Evolutionary conservation across 2,113 vertebrate species (phyloP), one percentile per base, ranked within the genome.

Genomic region (Crotalus helleri): DNA sequence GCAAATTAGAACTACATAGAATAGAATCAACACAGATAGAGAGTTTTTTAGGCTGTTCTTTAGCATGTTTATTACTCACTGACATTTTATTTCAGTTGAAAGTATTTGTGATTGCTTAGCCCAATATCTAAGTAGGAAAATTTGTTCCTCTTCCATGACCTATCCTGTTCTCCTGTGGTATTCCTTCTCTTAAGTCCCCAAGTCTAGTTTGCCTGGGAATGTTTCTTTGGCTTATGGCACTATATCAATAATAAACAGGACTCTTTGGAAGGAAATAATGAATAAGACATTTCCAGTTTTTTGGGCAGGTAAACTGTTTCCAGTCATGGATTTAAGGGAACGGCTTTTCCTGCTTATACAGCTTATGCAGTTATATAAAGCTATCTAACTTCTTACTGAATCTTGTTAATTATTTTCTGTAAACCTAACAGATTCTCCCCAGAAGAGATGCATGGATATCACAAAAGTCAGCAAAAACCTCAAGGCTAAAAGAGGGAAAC

Each of bases 381-480:
- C 26, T 69, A 89, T 87, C 55, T 90, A 64, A 90, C 59, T 33
- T 61, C 29, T 87, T 87, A 86, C n/a, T 61, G 90, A 86, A 90
- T 86, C 46, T 64, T 54, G 29, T 29, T 33, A 24, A 59, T 90
- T 87, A 53, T 93, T 51, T 54, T 58, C 64, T 86, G 57, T 86
- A 86, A 29, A n/a, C 33, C 61, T 89, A 92, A 89, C 51, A 92
- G 33, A 54, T 88, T 87, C n/a, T 23, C 49, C 49, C 19, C 33
- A 26, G 23, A 85, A 89, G 44, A 85, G 55, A 90, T 49, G 46
- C 21, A 39, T 13, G 88, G 46, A 90, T 53, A 59, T n/a, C 29
- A 90, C 13, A 49, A 59, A 87, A 29, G 49, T 24, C 53, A 24
- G n/a, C 23, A 90, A 2, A 44, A 33, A 87, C 89, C 57, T 93